Percentiles rank a stretch among this genome's conserved stretches.
phyloP scores from a whole-genome alignment of 2,113 vertebrate genomes.

The Sinocyclocheilus anshuiensis region DNA sequence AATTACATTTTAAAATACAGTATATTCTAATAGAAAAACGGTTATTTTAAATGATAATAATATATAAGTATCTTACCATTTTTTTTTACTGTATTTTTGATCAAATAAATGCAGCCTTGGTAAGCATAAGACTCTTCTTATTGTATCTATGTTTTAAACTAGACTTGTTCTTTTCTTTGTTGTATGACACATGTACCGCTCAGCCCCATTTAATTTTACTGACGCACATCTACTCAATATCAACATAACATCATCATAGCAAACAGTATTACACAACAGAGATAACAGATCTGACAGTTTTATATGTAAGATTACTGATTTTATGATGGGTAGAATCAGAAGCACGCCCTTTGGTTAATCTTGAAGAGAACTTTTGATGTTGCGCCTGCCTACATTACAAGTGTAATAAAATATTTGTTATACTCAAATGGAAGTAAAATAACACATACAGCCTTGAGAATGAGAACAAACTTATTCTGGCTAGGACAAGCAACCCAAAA shows the following conservation, averaged over 20 bases:
- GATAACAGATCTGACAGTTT: constrained; percentile 5
- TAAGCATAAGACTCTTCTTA: too few relatives aligned
- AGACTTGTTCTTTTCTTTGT: background rate
- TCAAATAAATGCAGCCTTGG: too few relatives aligned
- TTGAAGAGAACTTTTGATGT: constrained; percentile 1
- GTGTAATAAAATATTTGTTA: background rate
- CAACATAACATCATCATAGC: background rate
- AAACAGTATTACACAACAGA: constrained; percentile 14
- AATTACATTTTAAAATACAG: too few relatives aligned
- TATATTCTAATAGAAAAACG: too few relatives aligned
- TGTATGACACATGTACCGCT: background rate
- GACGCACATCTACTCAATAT: background rate
- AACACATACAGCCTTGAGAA: background rate
- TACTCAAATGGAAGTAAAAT: background rate
- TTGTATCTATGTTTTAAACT: background rate
- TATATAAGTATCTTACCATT: too few relatives aligned
- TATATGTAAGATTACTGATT: background rate
- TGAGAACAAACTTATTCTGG: background rate
- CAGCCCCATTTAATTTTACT: background rate
- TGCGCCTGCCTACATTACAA: background rate
- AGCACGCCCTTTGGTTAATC: background rate
- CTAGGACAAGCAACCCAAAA: background rate
- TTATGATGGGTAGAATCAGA: constrained; percentile 4
- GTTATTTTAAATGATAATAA: too few relatives aligned
- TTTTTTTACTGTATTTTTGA: too few relatives aligned